These are phyloP conservation scores for Hydrophis major DNA, from an alignment of 2,797 vertebrate species.

Conservation along the genomic window DNA sequence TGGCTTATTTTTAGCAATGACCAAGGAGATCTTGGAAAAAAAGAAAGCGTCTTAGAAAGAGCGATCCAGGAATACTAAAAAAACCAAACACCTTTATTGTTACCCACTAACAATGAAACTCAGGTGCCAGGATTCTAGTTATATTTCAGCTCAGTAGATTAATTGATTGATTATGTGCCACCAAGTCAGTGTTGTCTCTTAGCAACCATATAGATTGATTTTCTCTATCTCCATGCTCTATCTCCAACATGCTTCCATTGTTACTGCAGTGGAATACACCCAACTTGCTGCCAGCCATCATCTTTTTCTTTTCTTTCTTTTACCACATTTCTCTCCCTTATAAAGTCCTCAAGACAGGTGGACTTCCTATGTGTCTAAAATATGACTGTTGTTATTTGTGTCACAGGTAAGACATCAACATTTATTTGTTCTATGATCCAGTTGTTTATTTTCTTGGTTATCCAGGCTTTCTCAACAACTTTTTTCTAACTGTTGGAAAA, in stretches of 20 bases:
- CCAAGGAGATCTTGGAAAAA: background rate
- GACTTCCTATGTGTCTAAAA: background rate
- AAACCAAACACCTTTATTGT: background rate
- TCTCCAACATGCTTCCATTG: background rate
- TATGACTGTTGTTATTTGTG: background rate
- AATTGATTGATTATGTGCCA: background rate
- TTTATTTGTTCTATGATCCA: background rate
- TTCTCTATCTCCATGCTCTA: background rate
- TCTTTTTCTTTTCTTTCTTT: background rate
- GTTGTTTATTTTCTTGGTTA: background rate
- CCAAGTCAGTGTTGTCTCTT: background rate
- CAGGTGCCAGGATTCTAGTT: background rate
- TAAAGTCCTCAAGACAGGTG: background rate
- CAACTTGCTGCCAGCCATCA: background rate
- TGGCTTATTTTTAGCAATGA: background rate
- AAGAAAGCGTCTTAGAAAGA: background rate
- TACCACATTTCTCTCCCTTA: background rate
- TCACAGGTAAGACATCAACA: background rate
- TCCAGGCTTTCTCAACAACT: background rate
- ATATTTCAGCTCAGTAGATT: background rate
- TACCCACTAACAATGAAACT: background rate
- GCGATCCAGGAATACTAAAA: background rate
- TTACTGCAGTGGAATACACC: background rate
- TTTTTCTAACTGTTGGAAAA: background rate
- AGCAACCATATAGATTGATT: background rate